Base-by-base conservation (phyloP, 2,797 vertebrate genomes). In the Xenentodon cancila region DNA sequence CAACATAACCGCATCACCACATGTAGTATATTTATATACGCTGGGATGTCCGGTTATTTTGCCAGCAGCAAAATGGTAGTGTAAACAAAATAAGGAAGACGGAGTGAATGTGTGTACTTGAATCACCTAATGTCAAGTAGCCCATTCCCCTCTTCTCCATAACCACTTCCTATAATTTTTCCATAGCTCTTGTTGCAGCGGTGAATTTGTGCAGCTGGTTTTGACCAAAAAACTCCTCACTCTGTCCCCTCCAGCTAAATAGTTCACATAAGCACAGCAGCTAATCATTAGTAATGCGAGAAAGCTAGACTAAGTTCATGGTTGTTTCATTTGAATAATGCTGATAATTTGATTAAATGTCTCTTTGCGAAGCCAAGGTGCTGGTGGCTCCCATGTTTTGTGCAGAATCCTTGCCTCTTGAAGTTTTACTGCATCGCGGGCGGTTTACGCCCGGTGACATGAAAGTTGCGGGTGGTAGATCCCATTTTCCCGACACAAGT, bases 201-300 rank as follows among this genome's bases (percentile, higher is more conserved):
- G 32, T 25, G 27, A 45, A 59, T 71, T 57, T 68, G 27, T 54
- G 9, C 45, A 73, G 21, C 55, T 69, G 58, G 9, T 64, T 74
- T 53, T 34, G 45, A 57, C 45, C 32, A 52, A 68, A n/a, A 59
- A 79, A 15, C 54, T 46, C 37, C 43, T 42, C 17, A 43, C 44
- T 65, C 25, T 27, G 3, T 55, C 34, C 37, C 27, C 27, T 62
- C 21, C 30, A 22, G 44, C 52, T 51, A 60, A 52, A 25, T n/a
- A 34, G 21, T 48, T 64, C 52, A 37, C 53, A 49, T 25, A 51
- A 59, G 49, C 45, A 47, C 44, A 65, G 66, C 40, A 62, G 63
- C 48, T 65, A 61, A 58, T 77, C 45, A 56, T 53, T 59, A 18
- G 59, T 67, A 54, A 58, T 47, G 55, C 9, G 52, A 19, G 19